Percentiles rank a stretch among this genome's conserved stretches.
Conservation (phyloP, 2,888 invertebrate species). For the Tiliacea aurago region DNA sequence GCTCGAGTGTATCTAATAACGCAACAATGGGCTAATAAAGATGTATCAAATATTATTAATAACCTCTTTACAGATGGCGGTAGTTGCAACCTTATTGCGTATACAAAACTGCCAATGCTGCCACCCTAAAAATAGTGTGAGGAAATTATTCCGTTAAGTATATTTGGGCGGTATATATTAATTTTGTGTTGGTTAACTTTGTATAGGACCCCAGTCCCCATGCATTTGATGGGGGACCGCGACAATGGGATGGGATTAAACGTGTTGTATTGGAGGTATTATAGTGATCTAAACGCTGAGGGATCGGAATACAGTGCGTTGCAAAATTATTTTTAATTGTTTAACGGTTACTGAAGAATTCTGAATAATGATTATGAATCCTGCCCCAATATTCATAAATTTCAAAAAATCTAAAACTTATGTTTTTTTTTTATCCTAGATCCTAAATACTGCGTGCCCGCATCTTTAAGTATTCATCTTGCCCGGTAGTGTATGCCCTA, state of each 20-base stretch:
- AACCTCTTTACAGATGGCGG: slow-evolving; percentile 71
- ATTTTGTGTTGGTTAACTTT: slow-evolving; percentile 84
- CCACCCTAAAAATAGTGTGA: slow-evolving; percentile 71
- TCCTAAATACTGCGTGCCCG: not conserved
- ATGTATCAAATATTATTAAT: slow-evolving; percentile 79
- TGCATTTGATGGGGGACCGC: slow-evolving; percentile 72
- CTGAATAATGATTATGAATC: not conserved
- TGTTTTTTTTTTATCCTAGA: not conserved
- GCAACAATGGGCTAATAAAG: slow-evolving; percentile 79
- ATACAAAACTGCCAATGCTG: slow-evolving; percentile 50
- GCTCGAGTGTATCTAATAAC: slow-evolving; percentile 78
- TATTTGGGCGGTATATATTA: slow-evolving; percentile 87
- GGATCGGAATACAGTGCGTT: slow-evolving; percentile 61
- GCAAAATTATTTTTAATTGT: slow-evolving; percentile 49
- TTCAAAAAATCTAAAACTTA: not conserved
- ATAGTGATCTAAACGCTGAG: slow-evolving; percentile 79
- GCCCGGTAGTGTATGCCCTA: too few species aligned
- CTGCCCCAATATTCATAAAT: too few species aligned
- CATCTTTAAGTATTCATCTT: too few species aligned
- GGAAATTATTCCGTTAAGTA: slow-evolving; percentile 82
- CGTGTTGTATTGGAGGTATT: slow-evolving; percentile 86
- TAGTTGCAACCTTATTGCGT: slow-evolving; percentile 70
- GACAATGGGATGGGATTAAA: slow-evolving; percentile 88
- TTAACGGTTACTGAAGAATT: slow-evolving; percentile 13
- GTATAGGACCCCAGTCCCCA: slow-evolving; percentile 74